Base-by-base conservation (phyloP, 37 sponge, comb jelly and placozoan species). In the Oscarella lobularis region DNA sequence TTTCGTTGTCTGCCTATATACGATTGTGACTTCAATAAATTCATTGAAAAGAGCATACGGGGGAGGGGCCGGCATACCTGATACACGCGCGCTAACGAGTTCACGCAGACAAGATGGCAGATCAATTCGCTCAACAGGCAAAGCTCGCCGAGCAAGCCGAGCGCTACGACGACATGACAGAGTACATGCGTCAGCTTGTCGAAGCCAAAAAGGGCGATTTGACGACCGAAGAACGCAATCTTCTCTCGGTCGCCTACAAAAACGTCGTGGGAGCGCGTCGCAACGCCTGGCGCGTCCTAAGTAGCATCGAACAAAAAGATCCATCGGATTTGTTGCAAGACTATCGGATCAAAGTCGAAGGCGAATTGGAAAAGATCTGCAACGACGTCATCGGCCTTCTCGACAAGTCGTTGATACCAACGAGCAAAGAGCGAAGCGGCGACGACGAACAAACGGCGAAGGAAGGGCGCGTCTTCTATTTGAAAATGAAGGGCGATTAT, bases 171-270 rank as follows among this genome's bases (percentile, higher is more conserved):
- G 84, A 83, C 75, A 83, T 83, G 84, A 79, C 69, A 27, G 75
- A 72, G 2, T 72, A 38, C 67, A 83, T 83, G 84, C 39, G 67
- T 67, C 31, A 72, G 79, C 75, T 83, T 2, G 4, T 2, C 2
- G 33, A 78, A 39, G 2, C 2, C 14, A 48, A 48, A 48, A 14
- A 14, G 9, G 39, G 38, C 14, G 83, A 36, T 9, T 54, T 90
- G 66, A 67, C 73, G 2, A 40, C 38, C 34, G 87, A 89, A 39
- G 90, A 94, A 60, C 76, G 95, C 34, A 89, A 94, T 75, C 81
- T 89, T 2, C 78, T 94, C 31, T 84, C 87, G 5, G 95, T 94
- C 41, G 95, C 89, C 5, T 94, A 89, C 85, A 94, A 94, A 82
- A 94, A 94, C 66, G 85, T 82, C 30, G 87, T 94, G 0, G 90